These are phyloP conservation scores for Deilephila porcellus DNA, from an alignment of 2,888 invertebrate species.

Conservation along the genomic window DNA sequence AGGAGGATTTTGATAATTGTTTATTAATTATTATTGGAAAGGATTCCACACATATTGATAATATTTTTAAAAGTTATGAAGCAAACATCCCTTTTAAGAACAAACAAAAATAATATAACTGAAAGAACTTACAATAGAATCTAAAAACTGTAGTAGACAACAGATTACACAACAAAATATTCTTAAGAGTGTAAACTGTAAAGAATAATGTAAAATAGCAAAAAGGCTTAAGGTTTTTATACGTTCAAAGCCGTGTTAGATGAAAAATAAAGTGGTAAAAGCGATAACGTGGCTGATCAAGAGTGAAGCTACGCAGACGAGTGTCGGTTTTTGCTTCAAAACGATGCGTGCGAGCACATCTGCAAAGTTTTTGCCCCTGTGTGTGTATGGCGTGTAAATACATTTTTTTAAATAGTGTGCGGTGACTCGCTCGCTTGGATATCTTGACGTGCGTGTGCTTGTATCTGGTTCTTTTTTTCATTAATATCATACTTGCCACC, in stretches of 20 bases:
- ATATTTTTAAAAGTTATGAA: too few species aligned
- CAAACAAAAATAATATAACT: not conserved
- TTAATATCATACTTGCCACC: slow-evolving; percentile 57
- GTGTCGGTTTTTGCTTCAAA: slow-evolving; percentile 64
- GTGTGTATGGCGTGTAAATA: slow-evolving; percentile 52
- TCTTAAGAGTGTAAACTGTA: not conserved
- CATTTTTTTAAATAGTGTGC: slow-evolving; percentile 59
- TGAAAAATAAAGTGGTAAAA: slow-evolving; percentile 33
- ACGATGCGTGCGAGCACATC: slow-evolving; percentile 77
- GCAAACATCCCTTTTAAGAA: too few species aligned
- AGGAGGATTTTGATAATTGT: too few species aligned
- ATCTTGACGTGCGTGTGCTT: slow-evolving; percentile 57
- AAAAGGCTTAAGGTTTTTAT: slow-evolving; percentile 9
- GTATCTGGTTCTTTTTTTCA: slow-evolving; percentile 60
- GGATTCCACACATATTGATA: too few species aligned
- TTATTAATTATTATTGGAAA: too few species aligned
- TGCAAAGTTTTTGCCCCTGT: slow-evolving; percentile 65
- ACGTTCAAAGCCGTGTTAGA: slow-evolving; percentile 7
- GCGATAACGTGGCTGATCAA: slow-evolving; percentile 46
- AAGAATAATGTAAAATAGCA: not conserved
- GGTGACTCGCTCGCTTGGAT: slow-evolving; percentile 55
- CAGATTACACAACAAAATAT: not conserved
- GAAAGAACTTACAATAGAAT: not conserved
- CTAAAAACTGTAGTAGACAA: not conserved
- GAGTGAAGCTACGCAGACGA: slow-evolving; percentile 50